Percentiles rank a stretch among this genome's conserved stretches.
Conservation (phyloP, 2,113 vertebrate species). For the Odocoileus hemionus region DNA sequence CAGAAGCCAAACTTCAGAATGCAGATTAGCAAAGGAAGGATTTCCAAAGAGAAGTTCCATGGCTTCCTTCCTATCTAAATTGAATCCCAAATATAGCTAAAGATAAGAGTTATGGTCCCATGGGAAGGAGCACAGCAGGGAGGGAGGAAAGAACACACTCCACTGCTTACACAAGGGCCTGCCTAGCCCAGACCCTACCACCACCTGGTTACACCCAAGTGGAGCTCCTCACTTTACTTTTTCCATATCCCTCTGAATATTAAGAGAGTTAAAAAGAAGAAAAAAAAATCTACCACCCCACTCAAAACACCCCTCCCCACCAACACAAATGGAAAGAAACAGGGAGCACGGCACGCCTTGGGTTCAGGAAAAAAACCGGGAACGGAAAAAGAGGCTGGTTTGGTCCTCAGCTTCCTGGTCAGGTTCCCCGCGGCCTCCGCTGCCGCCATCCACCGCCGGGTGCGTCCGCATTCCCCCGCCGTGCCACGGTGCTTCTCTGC, state of each 20-base stretch:
- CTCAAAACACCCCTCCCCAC: constrained; percentile 53
- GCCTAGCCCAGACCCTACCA: not conserved
- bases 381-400: constrained; percentile 70
- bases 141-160: not conserved
- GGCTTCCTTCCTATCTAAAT: not conserved
- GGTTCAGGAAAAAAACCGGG: constrained; percentile 73
- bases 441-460: constrained; percentile 66
- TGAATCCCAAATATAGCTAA: not conserved
- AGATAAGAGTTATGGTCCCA: not conserved
- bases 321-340: constrained; percentile 44
- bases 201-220: not conserved
- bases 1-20: not conserved
- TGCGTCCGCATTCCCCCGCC: constrained; percentile 44
- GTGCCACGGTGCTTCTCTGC: constrained; percentile 55
- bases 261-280: not conserved
- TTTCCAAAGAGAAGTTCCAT: not conserved
- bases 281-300: constrained; percentile 59
- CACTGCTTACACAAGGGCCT: not conserved
- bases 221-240: not conserved
- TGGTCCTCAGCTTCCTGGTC: constrained; percentile 71
- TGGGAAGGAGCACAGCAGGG: not conserved
- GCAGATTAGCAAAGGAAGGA: not conserved
- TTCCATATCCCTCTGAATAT: constrained; percentile 31
- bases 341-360: constrained; percentile 54
- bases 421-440: constrained; percentile 68